Percentiles rank a stretch among this genome's conserved stretches.
Conservation (phyloP, 2,888 invertebrate species). For the Orchesellides sinensis region DNA sequence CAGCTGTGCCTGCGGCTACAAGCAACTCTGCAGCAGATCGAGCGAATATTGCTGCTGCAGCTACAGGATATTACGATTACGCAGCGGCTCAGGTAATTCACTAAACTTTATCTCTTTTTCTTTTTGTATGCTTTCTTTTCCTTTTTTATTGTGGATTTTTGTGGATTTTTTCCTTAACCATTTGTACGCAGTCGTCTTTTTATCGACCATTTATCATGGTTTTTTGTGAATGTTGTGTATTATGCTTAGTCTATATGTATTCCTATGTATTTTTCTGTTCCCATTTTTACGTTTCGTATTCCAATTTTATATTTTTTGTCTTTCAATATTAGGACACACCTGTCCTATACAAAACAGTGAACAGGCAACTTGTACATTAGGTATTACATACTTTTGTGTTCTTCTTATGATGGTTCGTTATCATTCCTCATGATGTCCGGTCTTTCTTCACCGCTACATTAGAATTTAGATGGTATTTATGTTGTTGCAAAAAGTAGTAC, state of each 20-base stretch:
- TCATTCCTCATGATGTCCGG: conserved; percentile 8
- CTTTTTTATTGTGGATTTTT: conserved; percentile 14
- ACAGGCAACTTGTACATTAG: too few species aligned
- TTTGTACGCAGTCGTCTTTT: neutral
- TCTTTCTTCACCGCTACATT: neutral
- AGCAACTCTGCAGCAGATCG: conserved; percentile 75
- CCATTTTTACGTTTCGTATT: neutral
- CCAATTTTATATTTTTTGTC: neutral
- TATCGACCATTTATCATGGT: neutral
- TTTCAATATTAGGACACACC: neutral
- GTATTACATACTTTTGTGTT: too few species aligned
- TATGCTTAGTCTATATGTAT: neutral
- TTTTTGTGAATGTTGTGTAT: conserved; percentile 2
- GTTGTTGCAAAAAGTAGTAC: too few species aligned
- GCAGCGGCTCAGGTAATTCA: conserved; percentile 74
- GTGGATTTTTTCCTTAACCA: neutral
- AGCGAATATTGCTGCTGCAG: conserved; percentile 77
- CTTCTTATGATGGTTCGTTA: conserved; percentile 11
- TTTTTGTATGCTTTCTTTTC: neutral
- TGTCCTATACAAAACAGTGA: conserved; percentile 1
- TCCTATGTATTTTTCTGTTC: too few species aligned
- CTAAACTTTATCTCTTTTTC: conserved; percentile 6
- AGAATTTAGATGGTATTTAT: neutral
- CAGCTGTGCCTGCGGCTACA: conserved; percentile 80
- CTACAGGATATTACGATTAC: conserved; percentile 76